Percentiles rank a stretch among this genome's conserved stretches.
These are phyloP conservation scores for Eulemur rufifrons DNA, from an alignment of 2,113 vertebrate species.

Conservation along the genomic window DNA sequence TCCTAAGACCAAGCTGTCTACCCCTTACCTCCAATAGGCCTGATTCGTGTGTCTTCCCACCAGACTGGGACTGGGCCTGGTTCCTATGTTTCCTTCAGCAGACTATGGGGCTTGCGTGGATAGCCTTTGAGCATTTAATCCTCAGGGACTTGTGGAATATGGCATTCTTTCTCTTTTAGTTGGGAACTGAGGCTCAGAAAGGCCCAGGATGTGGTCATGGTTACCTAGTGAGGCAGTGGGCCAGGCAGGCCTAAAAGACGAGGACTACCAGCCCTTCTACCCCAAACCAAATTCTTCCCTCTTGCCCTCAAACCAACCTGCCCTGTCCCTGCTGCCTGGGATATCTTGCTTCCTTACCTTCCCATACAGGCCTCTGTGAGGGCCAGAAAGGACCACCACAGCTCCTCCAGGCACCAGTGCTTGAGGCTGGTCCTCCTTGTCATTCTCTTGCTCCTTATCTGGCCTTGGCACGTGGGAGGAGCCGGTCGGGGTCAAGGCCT, in stretches of 20 bases:
- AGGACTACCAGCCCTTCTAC: conserved; percentile 19
- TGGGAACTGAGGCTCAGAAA: conserved; percentile 21
- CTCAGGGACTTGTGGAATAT: neutral
- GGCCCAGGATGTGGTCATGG: neutral
- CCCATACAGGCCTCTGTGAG: conserved; percentile 91
- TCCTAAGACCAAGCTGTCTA: conserved; percentile 9
- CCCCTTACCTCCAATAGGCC: neutral
- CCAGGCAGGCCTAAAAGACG: neutral
- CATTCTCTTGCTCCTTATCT: conserved; percentile 56
- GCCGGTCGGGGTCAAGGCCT: conserved; percentile 83
- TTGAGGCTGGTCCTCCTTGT: conserved; percentile 82
- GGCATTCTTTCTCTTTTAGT: neutral
- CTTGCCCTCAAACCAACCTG: neutral
- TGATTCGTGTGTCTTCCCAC: neutral
- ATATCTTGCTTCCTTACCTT: conserved; percentile 83
- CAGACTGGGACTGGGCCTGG: neutral
- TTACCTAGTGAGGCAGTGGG: neutral
- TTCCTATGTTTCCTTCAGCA: neutral
- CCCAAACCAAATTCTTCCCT: neutral
- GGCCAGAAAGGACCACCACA: conserved; percentile 87
- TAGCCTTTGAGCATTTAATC: conserved; percentile 15
- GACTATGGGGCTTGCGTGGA: neutral
- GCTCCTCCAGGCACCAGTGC: conserved; percentile 87
- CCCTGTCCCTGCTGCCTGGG: neutral
- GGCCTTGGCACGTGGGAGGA: conserved; percentile 71